These are phyloP conservation scores for Rhea americana DNA, from an alignment of 2,113 vertebrate species.

Conservation along the genomic window DNA sequence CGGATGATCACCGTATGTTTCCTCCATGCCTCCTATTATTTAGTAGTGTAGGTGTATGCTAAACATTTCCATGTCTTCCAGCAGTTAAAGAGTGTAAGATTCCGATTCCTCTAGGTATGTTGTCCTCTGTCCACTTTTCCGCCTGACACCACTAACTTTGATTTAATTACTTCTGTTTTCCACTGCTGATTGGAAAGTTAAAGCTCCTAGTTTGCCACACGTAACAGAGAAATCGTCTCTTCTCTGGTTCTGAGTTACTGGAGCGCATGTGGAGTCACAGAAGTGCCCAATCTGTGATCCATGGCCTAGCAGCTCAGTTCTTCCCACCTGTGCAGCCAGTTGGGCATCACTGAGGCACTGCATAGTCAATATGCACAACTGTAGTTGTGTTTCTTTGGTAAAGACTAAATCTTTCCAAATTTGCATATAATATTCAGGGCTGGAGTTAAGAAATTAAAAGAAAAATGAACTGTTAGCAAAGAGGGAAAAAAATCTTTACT, in stretches of 20 bases:
- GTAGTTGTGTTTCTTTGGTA: background rate
- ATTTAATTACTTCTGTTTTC: background rate
- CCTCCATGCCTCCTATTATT: accelerated
- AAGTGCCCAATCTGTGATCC: background rate
- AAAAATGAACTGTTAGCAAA: background rate
- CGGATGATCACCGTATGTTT: background rate
- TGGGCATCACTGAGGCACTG: accelerated
- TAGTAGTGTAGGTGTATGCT: background rate
- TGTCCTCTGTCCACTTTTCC: background rate
- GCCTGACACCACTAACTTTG: background rate
- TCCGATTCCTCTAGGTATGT: accelerated
- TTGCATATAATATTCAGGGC: background rate
- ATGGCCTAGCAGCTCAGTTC: background rate
- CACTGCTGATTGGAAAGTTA: background rate
- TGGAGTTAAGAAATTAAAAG: background rate
- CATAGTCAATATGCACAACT: background rate
- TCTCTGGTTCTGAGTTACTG: background rate
- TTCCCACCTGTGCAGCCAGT: background rate
- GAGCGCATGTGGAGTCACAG: accelerated
- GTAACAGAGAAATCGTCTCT: background rate
- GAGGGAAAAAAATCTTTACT: background rate
- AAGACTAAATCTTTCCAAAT: background rate
- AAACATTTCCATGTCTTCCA: background rate
- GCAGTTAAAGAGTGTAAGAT: background rate
- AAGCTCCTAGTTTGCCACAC: background rate